Percentiles rank a stretch among this genome's conserved stretches.
These are phyloP conservation scores for Myotis planiceps DNA, from an alignment of 2,797 vertebrate genomes.

Conservation along the genomic window DNA sequence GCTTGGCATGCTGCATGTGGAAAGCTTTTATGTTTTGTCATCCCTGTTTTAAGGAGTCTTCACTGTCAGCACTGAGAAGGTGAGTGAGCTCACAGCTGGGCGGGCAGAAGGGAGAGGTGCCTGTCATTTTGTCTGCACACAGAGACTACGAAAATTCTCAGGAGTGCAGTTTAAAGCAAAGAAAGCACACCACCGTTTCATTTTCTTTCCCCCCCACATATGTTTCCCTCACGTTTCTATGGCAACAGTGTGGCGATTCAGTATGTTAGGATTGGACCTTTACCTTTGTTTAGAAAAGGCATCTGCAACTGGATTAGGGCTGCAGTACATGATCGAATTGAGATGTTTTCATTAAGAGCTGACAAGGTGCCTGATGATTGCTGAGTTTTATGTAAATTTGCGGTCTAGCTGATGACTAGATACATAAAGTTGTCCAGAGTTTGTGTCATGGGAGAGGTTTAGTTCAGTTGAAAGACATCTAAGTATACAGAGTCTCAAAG, in stretches of 20 bases:
- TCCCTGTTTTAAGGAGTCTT: slow-evolving; percentile 75
- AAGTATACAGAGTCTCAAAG: neutral
- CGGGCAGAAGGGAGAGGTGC: slow-evolving; percentile 82
- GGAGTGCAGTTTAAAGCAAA: slow-evolving; percentile 28
- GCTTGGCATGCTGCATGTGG: slow-evolving; percentile 57
- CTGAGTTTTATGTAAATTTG: slow-evolving; percentile 36
- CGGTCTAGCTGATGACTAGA: neutral
- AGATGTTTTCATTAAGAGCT: neutral
- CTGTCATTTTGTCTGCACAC: slow-evolving; percentile 77
- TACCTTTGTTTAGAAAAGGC: neutral
- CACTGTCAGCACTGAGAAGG: slow-evolving; percentile 76
- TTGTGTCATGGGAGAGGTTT: slow-evolving; percentile 40
- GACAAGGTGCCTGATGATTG: slow-evolving; percentile 38
- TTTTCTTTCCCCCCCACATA: neutral
- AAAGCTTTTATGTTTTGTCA: slow-evolving; percentile 80
- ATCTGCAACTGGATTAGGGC: neutral
- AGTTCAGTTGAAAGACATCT: slow-evolving; percentile 40
- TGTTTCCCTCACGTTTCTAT: neutral
- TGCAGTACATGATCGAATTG: neutral
- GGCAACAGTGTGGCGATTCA: neutral
- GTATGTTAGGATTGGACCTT: neutral
- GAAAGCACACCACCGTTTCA: slow-evolving; percentile 5
- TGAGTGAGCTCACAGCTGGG: slow-evolving; percentile 82
- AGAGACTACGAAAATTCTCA: slow-evolving; percentile 70
- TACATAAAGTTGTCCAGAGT: slow-evolving; percentile 31